Base-by-base conservation (phyloP, 2,888 invertebrate species). In the Cantharis rufa region DNA sequence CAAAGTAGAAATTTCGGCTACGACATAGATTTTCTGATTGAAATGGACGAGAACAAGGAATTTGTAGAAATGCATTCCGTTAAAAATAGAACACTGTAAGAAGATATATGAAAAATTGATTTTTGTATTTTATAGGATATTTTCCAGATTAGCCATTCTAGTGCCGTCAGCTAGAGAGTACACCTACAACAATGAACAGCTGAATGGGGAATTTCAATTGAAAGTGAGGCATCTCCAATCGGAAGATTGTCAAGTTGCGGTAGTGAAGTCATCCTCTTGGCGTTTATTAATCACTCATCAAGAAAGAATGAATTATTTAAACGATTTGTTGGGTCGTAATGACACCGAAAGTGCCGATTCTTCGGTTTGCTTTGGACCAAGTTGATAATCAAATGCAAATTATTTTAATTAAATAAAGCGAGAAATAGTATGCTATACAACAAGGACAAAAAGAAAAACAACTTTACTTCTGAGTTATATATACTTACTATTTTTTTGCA, bases 141-240 rank as follows among this genome's bases (percentile, higher is more conserved):
- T 74, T 79, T 85, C 85, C 75, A 90, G 90, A 81, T 82, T 90
- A 69, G 91, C 90, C 21, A 82, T 91, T 70, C 80, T 92, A 18
- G 81, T 92, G 64, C 84, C 90, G 0, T 85, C 84, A 24, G 83
- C 88, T 2, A 87, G 88, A 70, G 88, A 89, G 1, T 90, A 89
- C 82, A 91, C 91, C n/a, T 88, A 87, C 73, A 84, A 89, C 69
- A 87, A 86, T 11, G 81, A 84, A 10, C 88, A 87, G 9, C 81
- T 92, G 66, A 89, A 89, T 80, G 92, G 93, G 0, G 86, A 86
- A 3, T 87, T 89, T 62, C 89, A 90, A 48, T 80, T 92, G 71
- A 89, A 89, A 84, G 88, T 89, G 66, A 86, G 92, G 71, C 92
- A 93, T 86, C 87, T 93, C 72, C 92, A 92, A 86, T 91, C 92